Percentiles rank a stretch among this genome's conserved stretches.
phyloP scores from a whole-genome alignment of 2,888 invertebrate species.

The Himalopsyche japonica region DNA sequence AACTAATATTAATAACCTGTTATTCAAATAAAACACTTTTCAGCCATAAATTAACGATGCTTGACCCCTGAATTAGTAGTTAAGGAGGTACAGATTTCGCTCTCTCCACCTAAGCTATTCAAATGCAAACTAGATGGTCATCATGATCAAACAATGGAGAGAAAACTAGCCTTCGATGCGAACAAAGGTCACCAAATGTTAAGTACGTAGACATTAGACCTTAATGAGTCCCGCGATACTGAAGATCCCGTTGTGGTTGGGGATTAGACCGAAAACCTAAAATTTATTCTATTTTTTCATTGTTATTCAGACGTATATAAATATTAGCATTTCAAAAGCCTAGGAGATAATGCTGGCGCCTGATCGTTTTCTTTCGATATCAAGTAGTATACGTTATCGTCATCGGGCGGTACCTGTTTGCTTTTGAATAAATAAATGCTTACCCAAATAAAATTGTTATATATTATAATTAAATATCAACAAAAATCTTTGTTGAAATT shows the following conservation, averaged over 20 bases:
- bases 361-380: not conserved
- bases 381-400: not conserved
- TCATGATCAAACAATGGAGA: constrained; percentile 29
- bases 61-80: not conserved
- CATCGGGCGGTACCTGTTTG: too few relatives aligned
- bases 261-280: not conserved
- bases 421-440: too few relatives aligned
- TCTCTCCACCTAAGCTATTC: not conserved
- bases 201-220: constrained; percentile 19
- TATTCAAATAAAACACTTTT: too few relatives aligned
- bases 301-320: not conserved
- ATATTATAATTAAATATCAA: too few relatives aligned
- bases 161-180: constrained; percentile 22
- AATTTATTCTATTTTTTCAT: not conserved
- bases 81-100: not conserved
- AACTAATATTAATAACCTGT: too few relatives aligned
- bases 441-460: too few relatives aligned
- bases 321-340: not conserved
- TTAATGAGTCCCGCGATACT: constrained; percentile 27
- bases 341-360: not conserved
- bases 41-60: not conserved
- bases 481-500: too few relatives aligned
- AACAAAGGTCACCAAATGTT: constrained; percentile 32
- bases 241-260: not conserved
- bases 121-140: constrained; percentile 3